These are phyloP conservation scores for Dipodomys ordii DNA, from an alignment of 2,113 vertebrate genomes.

Conservation along the genomic window DNA sequence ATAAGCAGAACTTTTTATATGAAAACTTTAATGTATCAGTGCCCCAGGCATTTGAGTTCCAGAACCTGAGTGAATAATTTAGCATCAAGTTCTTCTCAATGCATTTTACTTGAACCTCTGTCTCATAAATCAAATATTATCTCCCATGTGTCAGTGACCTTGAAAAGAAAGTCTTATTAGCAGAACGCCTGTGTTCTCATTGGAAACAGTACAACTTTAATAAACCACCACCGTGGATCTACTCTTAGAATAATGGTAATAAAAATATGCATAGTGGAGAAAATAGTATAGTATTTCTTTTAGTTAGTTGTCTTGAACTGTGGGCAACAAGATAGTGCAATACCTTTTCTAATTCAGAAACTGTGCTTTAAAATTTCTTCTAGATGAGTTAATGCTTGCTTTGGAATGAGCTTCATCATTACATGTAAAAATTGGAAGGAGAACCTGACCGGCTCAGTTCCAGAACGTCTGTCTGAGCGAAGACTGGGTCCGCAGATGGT, in stretches of 20 bases:
- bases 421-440: neutral
- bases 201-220: slow-evolving; percentile 35
- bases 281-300: neutral
- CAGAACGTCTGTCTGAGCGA: neutral
- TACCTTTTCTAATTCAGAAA: neutral
- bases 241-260: slow-evolving; percentile 2
- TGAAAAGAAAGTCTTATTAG: slow-evolving; percentile 44
- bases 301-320: neutral
- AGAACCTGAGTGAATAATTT: slow-evolving; percentile 75
- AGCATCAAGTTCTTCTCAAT: slow-evolving; percentile 64
- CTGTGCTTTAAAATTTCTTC: neutral
- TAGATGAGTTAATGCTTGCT: neutral
- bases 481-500: neutral
- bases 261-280: slow-evolving; percentile 17
- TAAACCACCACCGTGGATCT: neutral
- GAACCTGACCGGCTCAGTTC: neutral
- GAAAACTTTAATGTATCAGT: slow-evolving; percentile 73
- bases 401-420: neutral
- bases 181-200: neutral
- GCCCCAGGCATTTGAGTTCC: slow-evolving; percentile 63
- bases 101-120: slow-evolving; percentile 63
- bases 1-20: slow-evolving; percentile 71
- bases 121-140: slow-evolving; percentile 78
- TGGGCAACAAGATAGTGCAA: neutral
- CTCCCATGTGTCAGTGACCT: slow-evolving; percentile 58